Conservation (phyloP, 2,888 invertebrate species). For the Pachydiplax longipennis region DNA sequence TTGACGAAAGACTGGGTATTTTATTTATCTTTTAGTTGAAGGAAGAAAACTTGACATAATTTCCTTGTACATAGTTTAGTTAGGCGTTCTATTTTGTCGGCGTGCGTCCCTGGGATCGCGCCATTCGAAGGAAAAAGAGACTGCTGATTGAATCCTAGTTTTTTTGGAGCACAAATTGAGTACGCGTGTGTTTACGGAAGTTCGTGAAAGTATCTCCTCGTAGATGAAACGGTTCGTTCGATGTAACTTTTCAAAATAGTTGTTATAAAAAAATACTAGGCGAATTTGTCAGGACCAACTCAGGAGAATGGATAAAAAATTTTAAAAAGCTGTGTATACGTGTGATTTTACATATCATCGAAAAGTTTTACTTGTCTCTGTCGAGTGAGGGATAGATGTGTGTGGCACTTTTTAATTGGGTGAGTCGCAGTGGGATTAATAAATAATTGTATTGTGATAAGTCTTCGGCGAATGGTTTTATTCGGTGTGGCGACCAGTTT, state of each 20-base stretch:
- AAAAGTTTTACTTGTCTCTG: background rate
- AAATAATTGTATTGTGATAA: constrained; percentile 40
- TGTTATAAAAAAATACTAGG: background rate
- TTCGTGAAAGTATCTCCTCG: background rate
- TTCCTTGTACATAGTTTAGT: background rate
- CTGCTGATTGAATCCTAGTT: background rate
- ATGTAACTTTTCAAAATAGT: background rate
- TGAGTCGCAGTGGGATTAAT: background rate
- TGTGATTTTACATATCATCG: constrained; percentile 37
- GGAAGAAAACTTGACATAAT: no score
- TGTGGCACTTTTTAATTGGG: background rate
- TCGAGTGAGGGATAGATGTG: background rate
- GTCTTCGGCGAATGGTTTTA: background rate
- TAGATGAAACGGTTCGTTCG: background rate
- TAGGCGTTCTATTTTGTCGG: background rate
- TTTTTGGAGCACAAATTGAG: background rate
- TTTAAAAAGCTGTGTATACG: constrained; percentile 13
- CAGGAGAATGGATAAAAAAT: background rate
- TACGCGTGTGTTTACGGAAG: background rate
- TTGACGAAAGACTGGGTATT: background rate
- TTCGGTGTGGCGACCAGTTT: background rate
- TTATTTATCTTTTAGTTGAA: background rate
- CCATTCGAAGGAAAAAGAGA: background rate
- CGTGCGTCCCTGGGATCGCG: background rate
- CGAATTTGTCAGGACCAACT: background rate